phyloP scores from a whole-genome alignment of 2,797 vertebrate species.

The Nannoperca australis region DNA sequence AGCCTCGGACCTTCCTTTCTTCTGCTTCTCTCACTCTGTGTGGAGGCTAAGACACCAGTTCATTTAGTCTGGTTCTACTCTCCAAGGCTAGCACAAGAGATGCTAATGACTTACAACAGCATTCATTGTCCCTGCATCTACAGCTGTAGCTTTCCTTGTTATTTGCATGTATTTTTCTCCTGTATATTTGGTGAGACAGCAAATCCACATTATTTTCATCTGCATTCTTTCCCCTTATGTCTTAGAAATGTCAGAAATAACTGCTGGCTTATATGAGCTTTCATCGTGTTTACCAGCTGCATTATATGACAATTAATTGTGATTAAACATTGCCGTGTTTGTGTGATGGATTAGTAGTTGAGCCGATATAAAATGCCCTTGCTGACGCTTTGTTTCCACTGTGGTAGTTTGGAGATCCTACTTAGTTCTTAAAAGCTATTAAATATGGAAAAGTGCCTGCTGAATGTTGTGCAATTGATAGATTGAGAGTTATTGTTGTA shows the following conservation, averaged over 20 bases:
- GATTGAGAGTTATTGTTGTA: background rate
- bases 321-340: background rate
- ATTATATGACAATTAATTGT: background rate
- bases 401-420: background rate
- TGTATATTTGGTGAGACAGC: too few relatives aligned
- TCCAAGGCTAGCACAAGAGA: background rate
- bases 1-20: conserved; percentile 20
- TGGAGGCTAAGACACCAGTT: background rate
- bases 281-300: background rate
- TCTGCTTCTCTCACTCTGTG: conserved; percentile 24
- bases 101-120: background rate
- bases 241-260: background rate
- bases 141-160: background rate
- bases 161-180: background rate
- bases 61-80: background rate
- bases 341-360: background rate
- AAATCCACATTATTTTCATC: background rate
- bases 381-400: background rate
- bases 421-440: background rate
- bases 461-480: background rate
- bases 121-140: background rate
- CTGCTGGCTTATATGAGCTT: background rate
- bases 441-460: background rate
- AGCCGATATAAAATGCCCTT: background rate
- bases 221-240: background rate